Evolutionary conservation across 1,140 invertebrate species (phyloP).

Genomic region (Stegodyphus dumicola): DNA sequence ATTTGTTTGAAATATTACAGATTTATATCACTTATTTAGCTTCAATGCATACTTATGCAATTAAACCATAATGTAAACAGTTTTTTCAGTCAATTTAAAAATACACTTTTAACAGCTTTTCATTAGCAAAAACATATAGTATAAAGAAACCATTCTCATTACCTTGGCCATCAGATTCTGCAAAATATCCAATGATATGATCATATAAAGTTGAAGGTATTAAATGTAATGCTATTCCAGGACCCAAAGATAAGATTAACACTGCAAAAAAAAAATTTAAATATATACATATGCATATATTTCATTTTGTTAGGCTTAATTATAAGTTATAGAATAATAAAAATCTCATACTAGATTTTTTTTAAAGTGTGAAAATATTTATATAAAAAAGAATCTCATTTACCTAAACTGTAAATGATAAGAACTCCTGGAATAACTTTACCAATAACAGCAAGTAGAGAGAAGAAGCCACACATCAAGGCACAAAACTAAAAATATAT

Average conservation of each 20-base stretch:
- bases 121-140: neutral
- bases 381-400: slow-evolving; percentile 35
- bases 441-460: slow-evolving; percentile 65
- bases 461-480: slow-evolving; percentile 63
- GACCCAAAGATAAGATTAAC: slow-evolving; percentile 25
- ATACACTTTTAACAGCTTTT: too few relatives aligned
- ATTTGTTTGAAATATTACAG: too few relatives aligned
- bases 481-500: slow-evolving; percentile 66
- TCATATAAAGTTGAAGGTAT: slow-evolving; percentile 48
- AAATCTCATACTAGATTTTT: neutral
- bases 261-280: slow-evolving; percentile 30
- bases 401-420: slow-evolving; percentile 67
- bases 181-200: slow-evolving; percentile 43
- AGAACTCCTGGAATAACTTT: slow-evolving; percentile 66
- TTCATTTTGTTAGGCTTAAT: too few relatives aligned
- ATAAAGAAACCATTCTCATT: neutral
- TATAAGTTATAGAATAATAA: neutral
- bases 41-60: too few relatives aligned
- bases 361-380: neutral
- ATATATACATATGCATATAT: neutral
- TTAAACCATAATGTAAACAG: too few relatives aligned
- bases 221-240: slow-evolving; percentile 47
- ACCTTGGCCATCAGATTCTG: slow-evolving; percentile 50
- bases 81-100: too few relatives aligned
- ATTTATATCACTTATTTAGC: too few relatives aligned